phyloP scores from a whole-genome alignment of 2,797 vertebrate species.

The Danio choprae region DNA sequence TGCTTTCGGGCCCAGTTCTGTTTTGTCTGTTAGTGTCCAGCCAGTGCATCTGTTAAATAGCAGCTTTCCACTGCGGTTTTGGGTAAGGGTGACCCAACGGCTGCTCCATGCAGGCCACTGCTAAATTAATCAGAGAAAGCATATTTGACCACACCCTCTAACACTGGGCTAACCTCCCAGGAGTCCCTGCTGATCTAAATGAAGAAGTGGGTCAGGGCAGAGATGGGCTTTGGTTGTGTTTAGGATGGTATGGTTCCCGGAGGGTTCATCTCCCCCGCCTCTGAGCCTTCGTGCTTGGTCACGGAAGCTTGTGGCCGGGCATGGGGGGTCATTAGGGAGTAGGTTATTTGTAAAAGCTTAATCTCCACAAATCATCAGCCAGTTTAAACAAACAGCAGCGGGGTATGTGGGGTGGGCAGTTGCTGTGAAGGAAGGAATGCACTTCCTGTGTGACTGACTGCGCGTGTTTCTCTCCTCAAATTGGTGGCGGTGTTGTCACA shows the following conservation, averaged over 20 bases:
- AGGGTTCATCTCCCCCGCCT: slow-evolving; percentile 56
- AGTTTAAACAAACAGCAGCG: slow-evolving; percentile 83
- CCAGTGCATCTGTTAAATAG: slow-evolving; percentile 52
- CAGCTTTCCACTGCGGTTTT: slow-evolving; percentile 55
- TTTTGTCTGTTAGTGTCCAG: slow-evolving; percentile 30
- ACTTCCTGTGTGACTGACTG: slow-evolving; percentile 81
- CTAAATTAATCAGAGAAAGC: slow-evolving; percentile 52
- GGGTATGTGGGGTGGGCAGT: slow-evolving; percentile 70
- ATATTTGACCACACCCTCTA: slow-evolving; percentile 58
- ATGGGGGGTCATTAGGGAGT: slow-evolving; percentile 68
- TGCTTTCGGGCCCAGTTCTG: slow-evolving; percentile 33
- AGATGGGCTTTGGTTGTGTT: slow-evolving; percentile 32
- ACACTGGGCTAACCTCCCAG: slow-evolving; percentile 41
- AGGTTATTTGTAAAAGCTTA: slow-evolving; percentile 70
- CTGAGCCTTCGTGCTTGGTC: slow-evolving; percentile 53
- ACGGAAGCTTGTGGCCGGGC: slow-evolving; percentile 49
- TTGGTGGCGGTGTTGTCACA: slow-evolving; percentile 71
- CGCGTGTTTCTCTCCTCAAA: slow-evolving; percentile 71
- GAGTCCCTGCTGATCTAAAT: slow-evolving; percentile 53
- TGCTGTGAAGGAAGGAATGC: slow-evolving; percentile 87
- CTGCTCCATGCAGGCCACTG: slow-evolving; percentile 43
- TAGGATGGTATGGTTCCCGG: slow-evolving; percentile 41
- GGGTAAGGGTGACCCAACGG: slow-evolving; percentile 35
- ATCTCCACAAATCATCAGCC: slow-evolving; percentile 80
- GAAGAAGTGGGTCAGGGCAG: slow-evolving; percentile 67